Evolutionary conservation across 2,113 vertebrate species (phyloP), one percentile per base, ranked within the genome.

Genomic region (Motacilla tschutschensis): DNA sequence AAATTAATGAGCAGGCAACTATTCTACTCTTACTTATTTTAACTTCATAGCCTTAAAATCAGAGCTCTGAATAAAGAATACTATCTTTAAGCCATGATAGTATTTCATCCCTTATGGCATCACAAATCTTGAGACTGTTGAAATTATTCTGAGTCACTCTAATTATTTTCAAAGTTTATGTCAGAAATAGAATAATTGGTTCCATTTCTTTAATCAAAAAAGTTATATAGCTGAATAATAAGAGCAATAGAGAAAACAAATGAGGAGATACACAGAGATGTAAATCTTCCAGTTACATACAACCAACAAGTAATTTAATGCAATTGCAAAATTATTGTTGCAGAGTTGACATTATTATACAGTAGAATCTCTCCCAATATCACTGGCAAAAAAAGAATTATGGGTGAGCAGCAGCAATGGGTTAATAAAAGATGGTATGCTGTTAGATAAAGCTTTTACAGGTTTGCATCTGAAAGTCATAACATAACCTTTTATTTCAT

Each of bases 391-490:
- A 91, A 70, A 41, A 83, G 21, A 80, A 65, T 71, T 66, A 79
- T 55, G 79, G 91, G 94, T 91, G 63, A 96, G 90, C 74, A 92
- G 72, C 73, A 90, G 74, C 71, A 91, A 96, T 47, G 95, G 93
- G 94, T 96, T 96, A 96, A 96, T 84, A 92, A 92, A 91, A 86
- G 72, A 90, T 28, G 31, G 93, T 82, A 87, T 85, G 85, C 78
- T 81, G 87, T 93, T 87, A 95, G 94, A 96, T 96, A 95, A 96
- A 93, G 89, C 59, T 96, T 95, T 93, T 94, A 91, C 93, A 97
- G 94, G 92, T 96, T 95, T 95, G 90, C 96, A 96, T 96, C 95
- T 97, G 95, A 96, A 97, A 97, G 95, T 95, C 94, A 95, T 97
- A 96, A 97, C 90, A 94, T 79, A 97, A 96, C 91, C 93, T 96